Conservation (phyloP, 1,140 invertebrate genomes). For the Plectrocnemia conspersa region DNA sequence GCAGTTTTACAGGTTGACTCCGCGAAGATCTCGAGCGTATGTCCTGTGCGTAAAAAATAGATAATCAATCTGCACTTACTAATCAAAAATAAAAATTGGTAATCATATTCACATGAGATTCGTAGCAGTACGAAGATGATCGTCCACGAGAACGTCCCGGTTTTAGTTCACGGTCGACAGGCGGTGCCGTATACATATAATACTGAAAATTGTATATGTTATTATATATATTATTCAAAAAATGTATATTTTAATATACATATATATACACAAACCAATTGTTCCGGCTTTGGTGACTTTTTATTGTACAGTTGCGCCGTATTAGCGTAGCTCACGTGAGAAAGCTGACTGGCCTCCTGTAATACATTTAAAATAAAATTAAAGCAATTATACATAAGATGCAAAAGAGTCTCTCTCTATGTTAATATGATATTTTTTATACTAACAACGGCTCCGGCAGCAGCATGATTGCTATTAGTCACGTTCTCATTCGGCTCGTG, state of each 20-base stretch:
- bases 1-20: conserved; percentile 52
- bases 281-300: too few relatives aligned
- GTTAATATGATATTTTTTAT: too few relatives aligned
- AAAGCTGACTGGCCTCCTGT: too few relatives aligned
- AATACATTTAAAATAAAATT: too few relatives aligned
- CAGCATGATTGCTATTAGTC: neutral
- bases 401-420: too few relatives aligned
- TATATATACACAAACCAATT: too few relatives aligned
- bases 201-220: conserved; percentile 50
- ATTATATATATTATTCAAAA: too few relatives aligned
- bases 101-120: conserved; percentile 36
- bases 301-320: too few relatives aligned
- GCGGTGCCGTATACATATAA: conserved; percentile 55
- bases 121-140: conserved; percentile 40
- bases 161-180: conserved; percentile 74
- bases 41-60: conserved; percentile 19
- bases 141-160: conserved; percentile 57
- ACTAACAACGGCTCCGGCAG: neutral
- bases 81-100: conserved; percentile 3
- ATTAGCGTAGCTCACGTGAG: too few relatives aligned
- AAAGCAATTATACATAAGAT: too few relatives aligned
- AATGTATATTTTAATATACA: too few relatives aligned
- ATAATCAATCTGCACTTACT: neutral
- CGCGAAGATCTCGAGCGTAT: conserved; percentile 1
- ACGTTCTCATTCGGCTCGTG: conserved; percentile 25